These are phyloP conservation scores for Cryptomyrus ogoouensis DNA, from an alignment of 2,113 vertebrate species.

Conservation along the genomic window DNA sequence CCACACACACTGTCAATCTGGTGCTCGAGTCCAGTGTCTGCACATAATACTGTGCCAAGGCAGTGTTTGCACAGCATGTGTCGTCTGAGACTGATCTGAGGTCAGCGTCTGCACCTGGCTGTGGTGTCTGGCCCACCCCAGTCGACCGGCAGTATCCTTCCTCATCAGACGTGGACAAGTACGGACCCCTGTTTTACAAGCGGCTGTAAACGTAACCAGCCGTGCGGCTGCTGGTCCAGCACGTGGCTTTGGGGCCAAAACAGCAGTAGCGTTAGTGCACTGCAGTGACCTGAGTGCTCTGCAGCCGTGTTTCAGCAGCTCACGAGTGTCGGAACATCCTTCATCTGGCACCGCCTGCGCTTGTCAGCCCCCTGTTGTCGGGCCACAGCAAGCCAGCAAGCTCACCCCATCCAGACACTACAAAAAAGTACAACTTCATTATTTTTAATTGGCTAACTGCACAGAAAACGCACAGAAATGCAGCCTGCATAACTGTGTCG, in stretches of 20 bases:
- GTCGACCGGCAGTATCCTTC: not conserved
- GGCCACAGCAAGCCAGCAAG: not conserved
- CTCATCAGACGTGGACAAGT: not conserved
- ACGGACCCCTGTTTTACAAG: constrained; percentile 38
- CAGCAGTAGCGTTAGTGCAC: not conserved
- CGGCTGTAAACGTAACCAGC: constrained; percentile 38
- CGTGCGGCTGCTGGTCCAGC: not conserved
- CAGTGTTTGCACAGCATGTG: constrained; percentile 17
- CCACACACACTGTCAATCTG: not conserved
- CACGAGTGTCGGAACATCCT: not conserved
- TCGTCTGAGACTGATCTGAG: not conserved
- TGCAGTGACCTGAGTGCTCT: not conserved
- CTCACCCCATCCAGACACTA: not conserved
- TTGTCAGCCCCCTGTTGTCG: not conserved
- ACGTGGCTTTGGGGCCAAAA: not conserved
- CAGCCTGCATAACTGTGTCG: not conserved
- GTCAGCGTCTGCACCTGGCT: not conserved
- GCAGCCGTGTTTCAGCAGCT: not conserved
- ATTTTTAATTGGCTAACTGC: constrained; percentile 5
- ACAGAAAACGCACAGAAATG: not conserved
- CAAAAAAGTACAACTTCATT: constrained; percentile 5
- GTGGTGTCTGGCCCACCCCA: not conserved
- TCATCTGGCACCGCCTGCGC: not conserved
- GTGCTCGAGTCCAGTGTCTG: not conserved
- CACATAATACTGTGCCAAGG: not conserved